Base-by-base conservation (phyloP, 2,797 vertebrate species). In the Denticeps clupeoides region DNA sequence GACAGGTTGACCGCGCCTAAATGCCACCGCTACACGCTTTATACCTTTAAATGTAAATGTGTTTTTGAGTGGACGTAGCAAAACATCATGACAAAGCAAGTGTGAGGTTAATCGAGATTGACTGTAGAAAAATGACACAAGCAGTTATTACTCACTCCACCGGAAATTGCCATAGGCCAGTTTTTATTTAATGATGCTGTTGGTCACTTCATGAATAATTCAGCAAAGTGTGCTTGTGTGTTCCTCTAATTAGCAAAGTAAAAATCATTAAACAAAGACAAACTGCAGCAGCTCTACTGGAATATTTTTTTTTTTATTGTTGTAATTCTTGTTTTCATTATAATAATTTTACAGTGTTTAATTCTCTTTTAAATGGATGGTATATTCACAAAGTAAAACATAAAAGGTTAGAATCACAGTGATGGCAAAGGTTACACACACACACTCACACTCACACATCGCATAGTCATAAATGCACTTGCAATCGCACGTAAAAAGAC, bases 301-400 rank as follows among this genome's bases (percentile, higher is more conserved):
- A 83, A 84, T 85, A 82, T 56, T 68, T 56, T 25, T 74, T 84
- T 84, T 82, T 82, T 82, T 82, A 73, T 81, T 79, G 74, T 77
- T 46, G 41, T 78, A 73, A 71, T 78, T 69, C 76, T 75, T 76
- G 76, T 60, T 63, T 46, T 81, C 65, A 52, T 65, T 56, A 60
- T 59, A 68, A 60, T 75, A 63, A 55, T 64, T 82, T 82, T 82
- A 83, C 80, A 83, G 68, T 70, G 74, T 70, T 79, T 76, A 62
- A 63, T 79, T 80, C 63, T 83, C 66, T 79, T 72, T 55, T 68
- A 80, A 50, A 63, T 59, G 64, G 69, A 68, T 70, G 74, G 64
- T 60, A 62, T 83, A 80, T 83, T 83, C 78, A 86, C 82, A 83
- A 71, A 60, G 32, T 71, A 60, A 65, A 67, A 64, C 49, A 44